These are phyloP conservation scores for Cygnus buccinator DNA, from an alignment of 2,113 vertebrate species.

Conservation along the genomic window DNA sequence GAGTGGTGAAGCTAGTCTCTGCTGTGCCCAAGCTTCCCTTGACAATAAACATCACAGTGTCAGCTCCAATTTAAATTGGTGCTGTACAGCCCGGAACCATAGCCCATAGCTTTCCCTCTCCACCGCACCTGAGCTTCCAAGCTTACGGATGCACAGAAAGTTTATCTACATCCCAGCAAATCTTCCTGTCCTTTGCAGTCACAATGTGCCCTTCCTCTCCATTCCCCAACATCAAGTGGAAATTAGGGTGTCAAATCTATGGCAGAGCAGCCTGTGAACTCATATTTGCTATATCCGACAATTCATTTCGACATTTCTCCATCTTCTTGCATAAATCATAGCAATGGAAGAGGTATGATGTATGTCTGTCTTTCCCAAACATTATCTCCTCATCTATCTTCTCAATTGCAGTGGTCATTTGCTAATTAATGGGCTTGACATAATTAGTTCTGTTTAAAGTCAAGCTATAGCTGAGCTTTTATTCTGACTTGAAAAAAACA, in stretches of 20 bases:
- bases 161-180: not conserved
- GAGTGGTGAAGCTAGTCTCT: not conserved
- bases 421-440: conserved; percentile 8
- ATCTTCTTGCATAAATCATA: not conserved
- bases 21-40: not conserved
- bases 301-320: not conserved
- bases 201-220: not conserved
- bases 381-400: not conserved
- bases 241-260: fast-evolving
- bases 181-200: not conserved
- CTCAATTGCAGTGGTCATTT: conserved; percentile 6
- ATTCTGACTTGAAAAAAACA: not conserved
- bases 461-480: conserved; percentile 1
- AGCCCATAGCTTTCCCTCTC: fast-evolving
- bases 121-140: not conserved
- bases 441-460: conserved; percentile 14
- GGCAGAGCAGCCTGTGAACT: not conserved
- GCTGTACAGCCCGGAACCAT: not conserved
- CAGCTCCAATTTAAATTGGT: not conserved
- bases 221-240: fast-evolving
- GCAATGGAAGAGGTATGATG: not conserved
- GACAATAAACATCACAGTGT: fast-evolving
- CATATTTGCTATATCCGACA: not conserved
- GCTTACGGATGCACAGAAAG: not conserved
- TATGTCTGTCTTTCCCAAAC: not conserved